phyloP scores from a whole-genome alignment of 2,797 vertebrate species.

The Sebastes trivittatus region DNA sequence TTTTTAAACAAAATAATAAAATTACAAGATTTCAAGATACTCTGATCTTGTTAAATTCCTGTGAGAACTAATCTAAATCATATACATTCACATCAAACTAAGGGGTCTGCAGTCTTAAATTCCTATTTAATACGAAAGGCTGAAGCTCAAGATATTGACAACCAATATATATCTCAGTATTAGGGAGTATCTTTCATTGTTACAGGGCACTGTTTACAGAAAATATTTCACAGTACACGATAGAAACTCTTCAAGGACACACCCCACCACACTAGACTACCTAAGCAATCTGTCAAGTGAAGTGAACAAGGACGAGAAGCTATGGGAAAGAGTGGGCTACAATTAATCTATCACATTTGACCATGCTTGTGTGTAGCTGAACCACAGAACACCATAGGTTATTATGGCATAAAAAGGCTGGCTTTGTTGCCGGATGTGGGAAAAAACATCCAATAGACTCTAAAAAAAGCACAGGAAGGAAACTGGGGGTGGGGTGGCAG shows the following conservation, averaged over 20 bases:
- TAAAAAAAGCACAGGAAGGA: slow-evolving; percentile 99
- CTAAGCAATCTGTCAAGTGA: background rate
- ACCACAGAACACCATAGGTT: slow-evolving; percentile 76
- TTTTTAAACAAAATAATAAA: background rate
- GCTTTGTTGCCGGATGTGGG: slow-evolving; percentile 97
- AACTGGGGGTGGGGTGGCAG: slow-evolving; percentile 91
- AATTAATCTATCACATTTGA: slow-evolving; percentile 50
- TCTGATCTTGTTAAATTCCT: background rate
- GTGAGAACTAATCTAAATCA: background rate
- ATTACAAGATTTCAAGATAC: background rate
- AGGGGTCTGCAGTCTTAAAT: background rate
- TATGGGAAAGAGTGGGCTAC: slow-evolving; percentile 6
- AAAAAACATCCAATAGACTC: slow-evolving; percentile 93
- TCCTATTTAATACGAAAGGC: background rate
- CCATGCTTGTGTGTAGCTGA: slow-evolving; percentile 44
- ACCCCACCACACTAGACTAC: background rate
- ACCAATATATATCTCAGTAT: background rate
- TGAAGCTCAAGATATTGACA: background rate
- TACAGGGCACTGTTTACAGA: background rate
- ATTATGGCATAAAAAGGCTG: slow-evolving; percentile 92
- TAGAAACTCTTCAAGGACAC: background rate
- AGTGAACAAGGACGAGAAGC: background rate
- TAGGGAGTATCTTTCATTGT: background rate
- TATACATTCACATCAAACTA: background rate
- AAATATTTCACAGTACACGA: background rate